Percentiles rank a stretch among this genome's conserved stretches.
These are phyloP conservation scores for Puma concolor DNA, from an alignment of 2,113 vertebrate genomes.

Conservation along the genomic window DNA sequence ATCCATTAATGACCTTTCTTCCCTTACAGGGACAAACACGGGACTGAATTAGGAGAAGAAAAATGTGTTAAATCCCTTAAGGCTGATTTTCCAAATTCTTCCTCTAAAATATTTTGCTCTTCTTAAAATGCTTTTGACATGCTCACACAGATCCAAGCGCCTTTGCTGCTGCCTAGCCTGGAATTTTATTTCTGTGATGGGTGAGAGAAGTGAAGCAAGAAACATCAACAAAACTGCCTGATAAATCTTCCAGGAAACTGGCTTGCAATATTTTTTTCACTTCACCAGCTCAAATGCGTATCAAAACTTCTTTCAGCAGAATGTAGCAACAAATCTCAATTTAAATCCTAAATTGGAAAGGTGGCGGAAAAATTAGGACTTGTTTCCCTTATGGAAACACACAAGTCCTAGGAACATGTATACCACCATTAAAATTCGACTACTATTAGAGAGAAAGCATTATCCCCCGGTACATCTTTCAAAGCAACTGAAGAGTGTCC, in stretches of 20 bases:
- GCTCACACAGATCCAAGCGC: slow-evolving; percentile 55
- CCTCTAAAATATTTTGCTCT: slow-evolving; percentile 72
- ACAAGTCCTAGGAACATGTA: not conserved
- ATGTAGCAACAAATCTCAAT: not conserved
- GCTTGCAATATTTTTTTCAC: not conserved
- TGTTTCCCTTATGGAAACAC: not conserved
- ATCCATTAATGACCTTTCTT: slow-evolving; percentile 65
- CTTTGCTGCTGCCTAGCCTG: not conserved
- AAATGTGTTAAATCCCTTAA: slow-evolving; percentile 75
- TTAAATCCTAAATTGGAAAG: slow-evolving; percentile 33
- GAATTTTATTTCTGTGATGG: slow-evolving; percentile 23
- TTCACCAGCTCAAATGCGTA: not conserved
- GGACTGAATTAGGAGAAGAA: slow-evolving; percentile 72
- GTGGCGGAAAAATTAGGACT: not conserved
- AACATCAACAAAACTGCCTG: not conserved
- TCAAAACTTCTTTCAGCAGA: slow-evolving; percentile 21
- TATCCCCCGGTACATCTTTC: not conserved
- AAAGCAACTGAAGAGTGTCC: not conserved
- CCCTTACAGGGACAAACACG: slow-evolving; percentile 49
- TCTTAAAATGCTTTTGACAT: slow-evolving; percentile 73
- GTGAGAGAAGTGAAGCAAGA: slow-evolving; percentile 4
- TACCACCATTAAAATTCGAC: not conserved
- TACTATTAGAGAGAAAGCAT: not conserved
- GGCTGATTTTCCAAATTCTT: slow-evolving; percentile 78
- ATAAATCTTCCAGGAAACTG: slow-evolving; percentile 10